Base-by-base conservation (phyloP, 2,113 vertebrate genomes). In the Nematolebias whitei region DNA sequence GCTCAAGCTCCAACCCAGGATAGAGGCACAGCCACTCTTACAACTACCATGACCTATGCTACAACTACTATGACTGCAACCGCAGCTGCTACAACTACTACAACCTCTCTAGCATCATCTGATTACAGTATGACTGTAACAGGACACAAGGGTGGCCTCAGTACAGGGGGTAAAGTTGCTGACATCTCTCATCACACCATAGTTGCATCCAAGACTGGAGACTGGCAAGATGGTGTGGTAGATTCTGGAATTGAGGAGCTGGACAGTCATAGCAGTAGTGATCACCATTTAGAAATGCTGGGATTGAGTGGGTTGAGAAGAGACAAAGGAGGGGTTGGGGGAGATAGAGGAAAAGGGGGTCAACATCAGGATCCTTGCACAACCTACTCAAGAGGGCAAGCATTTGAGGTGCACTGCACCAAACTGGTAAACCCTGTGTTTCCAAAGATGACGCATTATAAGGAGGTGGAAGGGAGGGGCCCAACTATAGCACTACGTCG, bases 171-270 rank as follows among this genome's bases (percentile, higher is more conserved):
- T 1, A 85, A 65, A 77, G 43, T 76, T 51, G 13, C 71, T 9
- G 80, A 90, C 49, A 71, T 83, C 26, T 62, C 62, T 20, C 70
- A 86, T 58, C 78, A 82, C 55, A 47, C 63, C 6, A 45, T 66
- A 19, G 23, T 62, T 60, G 44, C 60, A 53, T 26, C 80, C 69
- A 84, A 87, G 55, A 50, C 82, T 1, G 88, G 84, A 54, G 95
- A 94, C 52, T 93, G 93, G 43, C 88, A 94, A 5, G 95, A 96
- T 1, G 85, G 91, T 0, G 94, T 95, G 63, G 94, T 93, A 11
- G 95, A 96, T 65, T 96, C 96, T 26, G 95, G 95, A 4, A 96
- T 96, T 8, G 95, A 96, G 74, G 95, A 96, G 69, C 92, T 95
- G 68, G 96, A 96, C 85, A 96, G 95, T 57, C 93, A 96, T 23